Percentiles rank a stretch among this genome's conserved stretches.
phyloP scores from a whole-genome alignment of 2,797 vertebrate species.

The Delichon dasypus region DNA sequence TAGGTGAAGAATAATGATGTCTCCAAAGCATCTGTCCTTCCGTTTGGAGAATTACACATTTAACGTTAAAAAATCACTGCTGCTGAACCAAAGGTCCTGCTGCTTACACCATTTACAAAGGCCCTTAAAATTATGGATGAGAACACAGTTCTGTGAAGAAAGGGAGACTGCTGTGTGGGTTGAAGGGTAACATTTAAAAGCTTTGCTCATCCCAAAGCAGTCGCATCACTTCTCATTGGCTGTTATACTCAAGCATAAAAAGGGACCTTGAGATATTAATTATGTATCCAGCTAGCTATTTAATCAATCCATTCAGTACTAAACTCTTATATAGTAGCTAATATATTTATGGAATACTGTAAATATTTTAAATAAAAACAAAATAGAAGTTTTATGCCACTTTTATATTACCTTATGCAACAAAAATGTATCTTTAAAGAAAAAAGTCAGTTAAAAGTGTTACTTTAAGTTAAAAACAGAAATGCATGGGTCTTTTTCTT shows the following conservation, averaged over 20 bases:
- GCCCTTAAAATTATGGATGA: slow-evolving; percentile 27
- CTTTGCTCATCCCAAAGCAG: slow-evolving; percentile 2
- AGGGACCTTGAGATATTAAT: not conserved
- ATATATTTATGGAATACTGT: not conserved
- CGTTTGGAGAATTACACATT: slow-evolving; percentile 28
- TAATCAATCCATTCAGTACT: not conserved
- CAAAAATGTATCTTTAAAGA: not conserved
- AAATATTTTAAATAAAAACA: not conserved
- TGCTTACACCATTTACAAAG: slow-evolving; percentile 47
- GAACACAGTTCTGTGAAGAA: slow-evolving; percentile 38
- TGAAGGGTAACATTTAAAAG: slow-evolving; percentile 49
- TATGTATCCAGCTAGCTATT: not conserved
- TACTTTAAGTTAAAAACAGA: not conserved
- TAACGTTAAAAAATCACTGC: slow-evolving; percentile 39
- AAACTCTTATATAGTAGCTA: not conserved
- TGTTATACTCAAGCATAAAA: not conserved
- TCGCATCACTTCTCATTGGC: not conserved
- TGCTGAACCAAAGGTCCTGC: slow-evolving; percentile 46
- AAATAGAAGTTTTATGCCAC: not conserved
- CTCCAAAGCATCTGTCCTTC: slow-evolving; percentile 49
- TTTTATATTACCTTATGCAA: not conserved
- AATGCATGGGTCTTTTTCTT: not conserved
- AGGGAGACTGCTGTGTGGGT: slow-evolving; percentile 20
- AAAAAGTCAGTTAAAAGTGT: not conserved
- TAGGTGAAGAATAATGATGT: slow-evolving; percentile 62